Evolutionary conservation across 1,140 invertebrate genomes (phyloP).

Genomic region (Elymnias hypermnestra): DNA sequence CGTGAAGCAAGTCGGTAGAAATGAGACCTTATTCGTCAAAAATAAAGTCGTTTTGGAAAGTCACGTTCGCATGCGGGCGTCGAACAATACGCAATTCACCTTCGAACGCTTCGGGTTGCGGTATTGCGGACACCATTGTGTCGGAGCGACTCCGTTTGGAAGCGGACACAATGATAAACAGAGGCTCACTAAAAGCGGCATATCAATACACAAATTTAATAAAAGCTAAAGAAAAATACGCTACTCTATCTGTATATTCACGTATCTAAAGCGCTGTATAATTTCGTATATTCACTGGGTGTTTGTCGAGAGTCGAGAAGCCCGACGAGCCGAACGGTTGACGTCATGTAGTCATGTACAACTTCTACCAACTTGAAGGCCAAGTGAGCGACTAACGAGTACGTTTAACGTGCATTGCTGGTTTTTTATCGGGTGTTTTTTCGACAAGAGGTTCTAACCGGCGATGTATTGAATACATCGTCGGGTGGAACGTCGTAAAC

Average conservation of each 20-base stretch:
- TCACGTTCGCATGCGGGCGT: constrained; percentile 54
- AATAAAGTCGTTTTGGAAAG: constrained; percentile 61
- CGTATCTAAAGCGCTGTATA: constrained; percentile 46
- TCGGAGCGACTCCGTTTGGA: constrained; percentile 64
- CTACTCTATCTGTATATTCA: too few species aligned
- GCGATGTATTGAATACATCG: constrained; percentile 19
- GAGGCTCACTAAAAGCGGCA: constrained; percentile 22
- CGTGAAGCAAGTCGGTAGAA: constrained; percentile 29
- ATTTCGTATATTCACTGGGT: constrained; percentile 53
- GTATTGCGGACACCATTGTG: constrained; percentile 72
- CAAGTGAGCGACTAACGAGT: constrained; percentile 1
- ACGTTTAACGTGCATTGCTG: constrained; percentile 28
- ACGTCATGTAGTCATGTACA: constrained; percentile 66
- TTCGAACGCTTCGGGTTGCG: constrained; percentile 71
- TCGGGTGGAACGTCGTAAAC: constrained; percentile 15
- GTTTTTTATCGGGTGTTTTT: not conserved
- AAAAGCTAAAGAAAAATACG: not conserved
- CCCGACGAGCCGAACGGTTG: constrained; percentile 67
- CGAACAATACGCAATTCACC: constrained; percentile 75
- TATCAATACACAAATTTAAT: too few species aligned
- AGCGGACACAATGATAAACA: constrained; percentile 55
- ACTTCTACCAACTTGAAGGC: constrained; percentile 38
- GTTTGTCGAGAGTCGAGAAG: constrained; percentile 67
- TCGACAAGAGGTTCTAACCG: not conserved
- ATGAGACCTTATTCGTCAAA: constrained; percentile 58